These are phyloP conservation scores for Mormoops blainvillei DNA, from an alignment of 2,113 vertebrate species.

Conservation along the genomic window DNA sequence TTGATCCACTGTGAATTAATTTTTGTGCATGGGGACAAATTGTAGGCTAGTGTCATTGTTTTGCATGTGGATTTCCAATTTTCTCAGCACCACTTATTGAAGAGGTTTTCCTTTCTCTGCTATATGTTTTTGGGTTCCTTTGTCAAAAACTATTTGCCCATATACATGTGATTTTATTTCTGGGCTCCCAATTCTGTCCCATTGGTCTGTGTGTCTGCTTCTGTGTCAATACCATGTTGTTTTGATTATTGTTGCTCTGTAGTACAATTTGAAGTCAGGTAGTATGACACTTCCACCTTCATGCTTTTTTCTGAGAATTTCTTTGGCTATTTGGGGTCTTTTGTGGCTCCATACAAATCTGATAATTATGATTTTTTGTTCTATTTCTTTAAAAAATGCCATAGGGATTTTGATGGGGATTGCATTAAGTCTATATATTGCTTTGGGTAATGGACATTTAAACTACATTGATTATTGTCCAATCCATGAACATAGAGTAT, in stretches of 20 bases:
- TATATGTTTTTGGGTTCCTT: background rate
- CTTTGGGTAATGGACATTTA: background rate
- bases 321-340: background rate
- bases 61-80: background rate
- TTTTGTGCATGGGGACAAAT: background rate
- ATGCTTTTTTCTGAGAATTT: background rate
- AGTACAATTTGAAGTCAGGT: background rate
- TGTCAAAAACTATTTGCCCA: background rate
- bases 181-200: background rate
- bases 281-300: background rate
- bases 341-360: background rate
- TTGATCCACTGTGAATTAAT: background rate
- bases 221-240: background rate
- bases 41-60: background rate
- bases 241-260: background rate
- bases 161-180: background rate
- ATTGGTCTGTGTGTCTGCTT: background rate
- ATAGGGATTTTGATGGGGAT: background rate
- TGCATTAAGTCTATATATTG: background rate
- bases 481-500: background rate
- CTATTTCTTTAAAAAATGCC: background rate
- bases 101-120: background rate
- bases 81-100: background rate
- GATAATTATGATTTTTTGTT: background rate
- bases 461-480: background rate